Conservation (phyloP, 2,113 vertebrate species). For the Rhinolophus ferrumequinum region DNA sequence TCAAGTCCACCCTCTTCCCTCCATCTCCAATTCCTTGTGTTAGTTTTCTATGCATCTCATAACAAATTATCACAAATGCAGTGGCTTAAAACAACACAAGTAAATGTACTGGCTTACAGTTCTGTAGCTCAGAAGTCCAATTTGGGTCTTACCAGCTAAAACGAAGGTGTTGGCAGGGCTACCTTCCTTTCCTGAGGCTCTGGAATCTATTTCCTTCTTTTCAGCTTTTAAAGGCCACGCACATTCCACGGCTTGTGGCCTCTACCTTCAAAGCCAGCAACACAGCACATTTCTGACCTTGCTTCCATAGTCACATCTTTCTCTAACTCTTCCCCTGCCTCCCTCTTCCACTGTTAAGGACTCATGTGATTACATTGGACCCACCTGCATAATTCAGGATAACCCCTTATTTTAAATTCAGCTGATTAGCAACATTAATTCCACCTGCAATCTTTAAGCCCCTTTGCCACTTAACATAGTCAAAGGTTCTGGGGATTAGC, state of each 20-base stretch:
- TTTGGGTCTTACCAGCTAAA: neutral
- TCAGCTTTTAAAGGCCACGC: neutral
- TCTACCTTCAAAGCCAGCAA: neutral
- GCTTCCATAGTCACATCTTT: neutral
- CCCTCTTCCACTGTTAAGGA: neutral
- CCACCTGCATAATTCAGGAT: neutral
- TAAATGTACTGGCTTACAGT: neutral
- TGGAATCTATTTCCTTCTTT: neutral
- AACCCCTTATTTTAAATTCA: neutral
- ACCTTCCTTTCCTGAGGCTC: neutral
- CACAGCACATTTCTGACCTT: neutral
- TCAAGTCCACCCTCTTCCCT: neutral
- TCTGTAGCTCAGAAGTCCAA: neutral
- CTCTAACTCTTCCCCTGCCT: neutral
- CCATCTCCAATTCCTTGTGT: neutral
- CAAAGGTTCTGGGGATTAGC: neutral
- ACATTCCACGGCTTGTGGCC: neutral
- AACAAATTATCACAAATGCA: neutral
- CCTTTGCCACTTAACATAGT: neutral
- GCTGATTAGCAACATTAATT: neutral
- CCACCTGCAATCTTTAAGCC: neutral
- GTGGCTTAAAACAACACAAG: neutral
- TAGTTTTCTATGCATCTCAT: neutral
- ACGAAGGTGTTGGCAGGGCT: neutral
- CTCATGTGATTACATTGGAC: neutral